Conservation (phyloP, 2,888 invertebrate genomes). For the Nemapogon koenigi region DNA sequence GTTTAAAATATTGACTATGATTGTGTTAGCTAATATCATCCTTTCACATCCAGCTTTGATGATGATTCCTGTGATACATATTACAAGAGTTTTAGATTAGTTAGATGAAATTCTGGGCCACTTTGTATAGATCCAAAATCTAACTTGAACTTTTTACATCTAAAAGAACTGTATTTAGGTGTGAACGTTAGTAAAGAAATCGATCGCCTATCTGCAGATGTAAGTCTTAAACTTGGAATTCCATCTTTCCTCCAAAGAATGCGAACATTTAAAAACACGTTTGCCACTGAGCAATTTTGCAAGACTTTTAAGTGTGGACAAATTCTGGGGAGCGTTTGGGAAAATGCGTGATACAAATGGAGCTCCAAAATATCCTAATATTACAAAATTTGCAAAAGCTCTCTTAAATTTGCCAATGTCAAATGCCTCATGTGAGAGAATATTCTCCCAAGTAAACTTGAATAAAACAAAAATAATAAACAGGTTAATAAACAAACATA, state of each 20-base stretch:
- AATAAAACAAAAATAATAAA: too few species aligned
- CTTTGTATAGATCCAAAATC: constrained; percentile 6
- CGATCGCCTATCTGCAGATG: constrained; percentile 5
- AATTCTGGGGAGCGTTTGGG: constrained; percentile 11
- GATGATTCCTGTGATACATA: too few species aligned
- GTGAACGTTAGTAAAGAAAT: constrained; percentile 9
- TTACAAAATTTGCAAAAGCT: constrained; percentile 11
- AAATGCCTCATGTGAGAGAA: constrained; percentile 9
- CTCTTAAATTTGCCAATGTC: constrained; percentile 11
- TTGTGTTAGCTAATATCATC: too few species aligned
- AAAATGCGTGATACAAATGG: constrained; percentile 2
- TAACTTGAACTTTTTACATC: constrained; percentile 9
- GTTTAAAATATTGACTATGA: too few species aligned
- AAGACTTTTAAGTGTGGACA: neutral
- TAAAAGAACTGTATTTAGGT: constrained; percentile 9
- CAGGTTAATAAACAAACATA: too few species aligned
- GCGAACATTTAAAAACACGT: constrained; percentile 11
- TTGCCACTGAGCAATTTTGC: constrained; percentile 5
- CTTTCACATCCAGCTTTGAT: too few species aligned
- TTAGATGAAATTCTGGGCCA: too few species aligned
- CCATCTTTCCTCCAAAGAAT: constrained; percentile 10
- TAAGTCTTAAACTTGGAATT: constrained; percentile 9
- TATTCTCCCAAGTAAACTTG: constrained; percentile 9
- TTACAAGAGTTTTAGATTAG: too few species aligned
- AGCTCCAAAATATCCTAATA: constrained; percentile 8